Base-by-base conservation (phyloP, 1,140 invertebrate genomes). In the Pseudomyrmex sp. region DNA sequence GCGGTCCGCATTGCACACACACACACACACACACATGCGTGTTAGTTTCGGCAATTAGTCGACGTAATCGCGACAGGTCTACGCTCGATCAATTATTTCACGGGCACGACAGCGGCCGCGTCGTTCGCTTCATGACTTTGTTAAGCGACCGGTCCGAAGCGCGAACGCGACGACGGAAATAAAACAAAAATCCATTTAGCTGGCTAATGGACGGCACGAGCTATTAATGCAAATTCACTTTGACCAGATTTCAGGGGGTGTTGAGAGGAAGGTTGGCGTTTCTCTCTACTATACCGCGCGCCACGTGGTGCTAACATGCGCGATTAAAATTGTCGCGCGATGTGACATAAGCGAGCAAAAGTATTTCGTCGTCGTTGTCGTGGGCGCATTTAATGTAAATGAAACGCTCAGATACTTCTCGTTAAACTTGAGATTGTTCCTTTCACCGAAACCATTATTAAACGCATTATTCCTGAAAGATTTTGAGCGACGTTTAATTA, bases 221-320 rank as follows among this genome's bases (percentile, higher is more conserved):
- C 88, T 88, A 85, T 88, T 90, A 91, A 91, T 91, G 87, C 84
- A 91, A 90, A 91, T 91, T 91, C 85, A 82, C 90, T 91, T 91
- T 90, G 77, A 85, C 76, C 80, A 85, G 87, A 90, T 91, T 90
- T 79, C 79, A 83, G 68, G n/a, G 23, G n/a, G 18, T 10, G 82
- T 52, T 26, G 26, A 48, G 59, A 23, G 52, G 62, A 61, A 48
- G 56, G 62, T 56, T 26, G 56, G 62, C 7, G 35, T 35, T 35
- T 35, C 35, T 35, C 35, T 46, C 46, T 44, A 58, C 46, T 44
- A 58, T 59, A 26, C 62, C 20, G 52, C 73, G 18, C 23, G 44
- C 23, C 50, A 80, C 35, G 35, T 35, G 35, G 0, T 35, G 5
- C 35, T 52, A 52, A 72, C 68, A 80, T 44, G 54, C 20, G 18